Conservation (phyloP, 2,113 vertebrate genomes). For the Vanacampus margaritifer region DNA sequence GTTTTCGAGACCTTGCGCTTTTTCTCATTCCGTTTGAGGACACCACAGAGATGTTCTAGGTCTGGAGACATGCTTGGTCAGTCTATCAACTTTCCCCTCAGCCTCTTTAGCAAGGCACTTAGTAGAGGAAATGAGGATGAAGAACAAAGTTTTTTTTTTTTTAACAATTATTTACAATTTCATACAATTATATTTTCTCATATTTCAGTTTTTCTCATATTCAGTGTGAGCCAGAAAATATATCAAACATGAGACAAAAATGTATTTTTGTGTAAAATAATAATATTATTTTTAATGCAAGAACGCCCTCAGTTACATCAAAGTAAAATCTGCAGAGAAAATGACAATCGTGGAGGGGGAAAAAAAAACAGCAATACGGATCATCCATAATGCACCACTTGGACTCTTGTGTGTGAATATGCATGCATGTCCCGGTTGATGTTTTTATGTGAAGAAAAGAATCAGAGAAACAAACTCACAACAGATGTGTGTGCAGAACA, state of each 20-base stretch:
- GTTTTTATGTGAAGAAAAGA: slow-evolving; percentile 5
- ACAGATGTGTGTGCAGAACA: slow-evolving; percentile 24
- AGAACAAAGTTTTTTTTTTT: no score
- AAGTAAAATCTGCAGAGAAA: neutral
- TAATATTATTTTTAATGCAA: neutral
- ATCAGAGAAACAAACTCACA: slow-evolving; percentile 2
- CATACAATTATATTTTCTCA: no score
- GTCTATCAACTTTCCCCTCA: no score
- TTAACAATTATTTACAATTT: no score
- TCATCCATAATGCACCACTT: slow-evolving; percentile 28
- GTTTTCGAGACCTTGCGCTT: no score
- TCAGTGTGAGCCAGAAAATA: no score
- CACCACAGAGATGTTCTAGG: no score
- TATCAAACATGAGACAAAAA: neutral
- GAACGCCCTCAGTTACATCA: neutral
- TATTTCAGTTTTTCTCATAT: no score
- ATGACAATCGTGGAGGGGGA: neutral
- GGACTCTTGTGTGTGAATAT: slow-evolving; percentile 10
- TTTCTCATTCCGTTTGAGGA: no score
- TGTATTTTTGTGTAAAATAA: neutral
- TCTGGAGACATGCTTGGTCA: no score
- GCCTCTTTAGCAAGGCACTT: no score
- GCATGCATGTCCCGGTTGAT: neutral
- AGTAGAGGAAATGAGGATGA: no score
- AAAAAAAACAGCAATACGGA: slow-evolving; percentile 1